A percentile compares a stretch with the other conserved stretches of the same genome.
Evolutionary conservation across 2,888 invertebrate genomes (phyloP).

Genomic region (Heliothis peltigera): DNA sequence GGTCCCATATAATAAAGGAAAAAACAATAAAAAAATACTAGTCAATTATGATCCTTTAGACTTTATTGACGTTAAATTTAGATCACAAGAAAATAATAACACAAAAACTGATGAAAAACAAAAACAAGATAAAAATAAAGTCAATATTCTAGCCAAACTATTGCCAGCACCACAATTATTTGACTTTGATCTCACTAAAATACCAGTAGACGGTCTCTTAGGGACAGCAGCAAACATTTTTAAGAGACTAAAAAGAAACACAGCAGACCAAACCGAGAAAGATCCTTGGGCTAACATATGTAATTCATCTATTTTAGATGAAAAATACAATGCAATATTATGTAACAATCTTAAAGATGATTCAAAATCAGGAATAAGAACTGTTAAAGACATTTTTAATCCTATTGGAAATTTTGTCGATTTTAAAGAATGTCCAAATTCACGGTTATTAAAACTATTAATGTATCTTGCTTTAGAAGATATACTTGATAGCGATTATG

Average conservation of each 20-base stretch:
- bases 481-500: rapidly evolving
- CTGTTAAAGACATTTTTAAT: not conserved
- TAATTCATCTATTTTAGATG: not conserved
- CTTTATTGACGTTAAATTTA: constrained; percentile 11
- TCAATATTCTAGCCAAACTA: not conserved
- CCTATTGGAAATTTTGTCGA: not conserved
- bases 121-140: not conserved
- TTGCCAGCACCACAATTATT: not conserved
- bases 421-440: too few species aligned
- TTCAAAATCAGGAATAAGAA: not conserved
- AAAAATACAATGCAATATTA: not conserved
- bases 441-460: not conserved
- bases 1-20: too few species aligned
- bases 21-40: not conserved
- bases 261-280: not conserved
- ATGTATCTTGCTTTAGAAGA: not conserved
- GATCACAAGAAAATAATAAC: not conserved
- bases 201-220: constrained; percentile 16
- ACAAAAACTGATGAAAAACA: not conserved
- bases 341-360: not conserved
- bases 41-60: not conserved
- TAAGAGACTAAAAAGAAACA: constrained; percentile 24
- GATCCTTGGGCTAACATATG: not conserved
- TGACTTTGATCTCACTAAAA: constrained; percentile 8
- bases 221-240: constrained; percentile 15